Evolutionary conservation across 2,797 vertebrate genomes (phyloP).

Genomic region (Dallia pectoralis): DNA sequence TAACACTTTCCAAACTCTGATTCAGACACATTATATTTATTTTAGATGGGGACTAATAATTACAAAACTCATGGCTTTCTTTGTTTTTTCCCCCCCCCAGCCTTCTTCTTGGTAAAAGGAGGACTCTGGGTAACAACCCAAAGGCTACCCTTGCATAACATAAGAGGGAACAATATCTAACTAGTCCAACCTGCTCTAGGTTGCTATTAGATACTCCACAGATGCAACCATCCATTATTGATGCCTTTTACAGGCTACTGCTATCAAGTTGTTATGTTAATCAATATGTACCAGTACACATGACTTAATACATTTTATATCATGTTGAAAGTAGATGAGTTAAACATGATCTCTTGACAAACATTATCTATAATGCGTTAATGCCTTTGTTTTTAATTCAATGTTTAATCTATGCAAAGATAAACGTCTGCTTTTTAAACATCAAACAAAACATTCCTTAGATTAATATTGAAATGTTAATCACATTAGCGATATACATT

Average conservation of each 20-base stretch:
- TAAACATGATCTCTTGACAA: too few relatives aligned
- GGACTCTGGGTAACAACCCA: slow-evolving; percentile 61
- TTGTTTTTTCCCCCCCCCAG: slow-evolving; percentile 62
- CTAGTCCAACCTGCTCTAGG: slow-evolving; percentile 53
- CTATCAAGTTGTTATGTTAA: slow-evolving; percentile 44
- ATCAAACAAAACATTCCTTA: too few relatives aligned
- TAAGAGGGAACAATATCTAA: slow-evolving; percentile 51
- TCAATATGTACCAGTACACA: neutral
- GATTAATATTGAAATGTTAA: too few relatives aligned
- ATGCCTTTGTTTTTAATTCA: too few relatives aligned
- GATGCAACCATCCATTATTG: slow-evolving; percentile 67
- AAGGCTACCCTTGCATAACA: slow-evolving; percentile 36
- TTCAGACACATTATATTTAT: neutral
- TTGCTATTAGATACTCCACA: slow-evolving; percentile 21
- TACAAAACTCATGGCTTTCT: slow-evolving; percentile 30
- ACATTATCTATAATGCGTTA: too few relatives aligned
- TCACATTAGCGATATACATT: too few relatives aligned
- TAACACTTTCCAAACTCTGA: neutral
- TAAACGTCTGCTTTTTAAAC: too few relatives aligned
- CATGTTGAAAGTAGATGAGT: too few relatives aligned
- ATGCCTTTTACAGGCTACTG: slow-evolving; percentile 56
- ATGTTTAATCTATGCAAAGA: too few relatives aligned
- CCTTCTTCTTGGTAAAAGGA: slow-evolving; percentile 65
- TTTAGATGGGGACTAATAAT: neutral
- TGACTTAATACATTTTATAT: neutral